These are phyloP conservation scores for Matsumyia berberina DNA, from an alignment of 2,888 invertebrate species.

Conservation along the genomic window DNA sequence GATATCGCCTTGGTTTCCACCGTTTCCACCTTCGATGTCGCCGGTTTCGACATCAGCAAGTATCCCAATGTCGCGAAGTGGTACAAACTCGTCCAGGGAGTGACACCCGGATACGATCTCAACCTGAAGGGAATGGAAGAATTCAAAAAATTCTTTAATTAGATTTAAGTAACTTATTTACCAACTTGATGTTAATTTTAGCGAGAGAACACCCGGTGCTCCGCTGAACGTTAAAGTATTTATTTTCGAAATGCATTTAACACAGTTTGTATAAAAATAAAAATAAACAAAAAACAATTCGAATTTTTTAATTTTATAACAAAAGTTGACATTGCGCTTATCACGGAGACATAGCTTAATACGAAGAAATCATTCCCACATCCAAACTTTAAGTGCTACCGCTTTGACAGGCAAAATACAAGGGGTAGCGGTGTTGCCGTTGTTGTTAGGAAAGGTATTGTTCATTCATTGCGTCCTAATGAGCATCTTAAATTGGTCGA, in stretches of 20 bases:
- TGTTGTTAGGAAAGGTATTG: slow-evolving; percentile 15
- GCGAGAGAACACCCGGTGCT: slow-evolving; percentile 3
- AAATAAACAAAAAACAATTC: slow-evolving; percentile 23
- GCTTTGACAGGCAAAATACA: too few species aligned
- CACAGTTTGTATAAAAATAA: slow-evolving; percentile 54
- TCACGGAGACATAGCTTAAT: slow-evolving; percentile 28
- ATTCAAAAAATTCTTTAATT: slow-evolving; percentile 84
- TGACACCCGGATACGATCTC: slow-evolving; percentile 87
- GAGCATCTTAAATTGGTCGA: too few species aligned
- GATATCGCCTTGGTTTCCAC: slow-evolving; percentile 89
- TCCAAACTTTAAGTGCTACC: neutral
- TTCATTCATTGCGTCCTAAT: neutral
- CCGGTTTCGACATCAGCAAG: slow-evolving; percentile 88
- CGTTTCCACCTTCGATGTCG: slow-evolving; percentile 89
- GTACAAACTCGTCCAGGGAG: slow-evolving; percentile 85
- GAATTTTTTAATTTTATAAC: slow-evolving; percentile 38
- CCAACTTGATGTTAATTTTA: neutral
- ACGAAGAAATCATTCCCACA: slow-evolving; percentile 13
- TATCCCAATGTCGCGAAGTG: slow-evolving; percentile 89
- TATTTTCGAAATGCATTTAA: slow-evolving; percentile 63
- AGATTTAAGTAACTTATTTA: slow-evolving; percentile 16
- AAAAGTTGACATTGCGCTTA: slow-evolving; percentile 36
- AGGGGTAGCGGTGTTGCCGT: slow-evolving; percentile 15
- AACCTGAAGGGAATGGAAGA: slow-evolving; percentile 86
- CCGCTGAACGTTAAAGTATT: slow-evolving; percentile 38